phyloP scores from a whole-genome alignment of 2,113 vertebrate genomes.

The Cheirogaleus medius region DNA sequence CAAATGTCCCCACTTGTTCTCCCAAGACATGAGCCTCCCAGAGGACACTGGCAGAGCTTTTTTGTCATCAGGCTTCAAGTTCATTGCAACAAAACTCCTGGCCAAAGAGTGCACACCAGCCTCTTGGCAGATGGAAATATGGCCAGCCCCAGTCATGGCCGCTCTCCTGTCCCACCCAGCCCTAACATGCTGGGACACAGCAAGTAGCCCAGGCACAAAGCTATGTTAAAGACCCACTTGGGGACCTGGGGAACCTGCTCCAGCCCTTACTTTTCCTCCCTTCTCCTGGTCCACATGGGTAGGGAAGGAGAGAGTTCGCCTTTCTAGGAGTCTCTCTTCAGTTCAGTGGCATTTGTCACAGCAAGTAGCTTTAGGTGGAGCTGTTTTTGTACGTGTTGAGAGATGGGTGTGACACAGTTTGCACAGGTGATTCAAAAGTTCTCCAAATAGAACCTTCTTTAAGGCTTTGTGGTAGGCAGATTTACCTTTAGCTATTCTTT shows the following conservation, averaged over 20 bases:
- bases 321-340: background rate
- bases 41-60: background rate
- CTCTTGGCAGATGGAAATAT: background rate
- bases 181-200: background rate
- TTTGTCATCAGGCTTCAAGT: background rate
- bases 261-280: background rate
- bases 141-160: background rate
- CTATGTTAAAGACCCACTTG: background rate
- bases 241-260: background rate
- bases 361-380: background rate
- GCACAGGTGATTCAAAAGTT: background rate
- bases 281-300: background rate
- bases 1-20: background rate
- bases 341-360: background rate
- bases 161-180: background rate
- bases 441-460: background rate
- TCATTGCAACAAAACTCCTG: background rate
- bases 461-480: background rate
- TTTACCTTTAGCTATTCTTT: background rate
- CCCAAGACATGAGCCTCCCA: background rate
- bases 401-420: background rate
- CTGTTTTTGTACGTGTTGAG: background rate
- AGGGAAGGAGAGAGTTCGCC: background rate
- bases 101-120: background rate
- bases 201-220: background rate